phyloP scores from a whole-genome alignment of 2,113 vertebrate species.

The Ramphastos sulfuratus region DNA sequence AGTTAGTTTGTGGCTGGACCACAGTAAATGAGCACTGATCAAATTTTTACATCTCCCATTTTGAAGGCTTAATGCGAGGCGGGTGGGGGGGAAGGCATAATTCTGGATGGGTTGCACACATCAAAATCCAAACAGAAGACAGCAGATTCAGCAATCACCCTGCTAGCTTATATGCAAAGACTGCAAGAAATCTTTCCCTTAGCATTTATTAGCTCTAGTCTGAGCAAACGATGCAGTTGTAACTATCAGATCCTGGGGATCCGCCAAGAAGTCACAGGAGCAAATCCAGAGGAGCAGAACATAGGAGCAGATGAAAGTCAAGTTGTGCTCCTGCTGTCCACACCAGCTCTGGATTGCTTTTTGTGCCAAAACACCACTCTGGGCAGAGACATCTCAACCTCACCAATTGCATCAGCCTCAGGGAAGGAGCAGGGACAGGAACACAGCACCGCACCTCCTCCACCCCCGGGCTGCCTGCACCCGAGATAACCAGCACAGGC shows the following conservation, averaged over 20 bases:
- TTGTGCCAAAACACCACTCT: not conserved
- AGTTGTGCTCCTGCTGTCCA: not conserved
- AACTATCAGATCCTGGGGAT: not conserved
- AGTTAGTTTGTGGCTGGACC: not conserved
- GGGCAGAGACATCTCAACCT: not conserved
- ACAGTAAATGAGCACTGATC: not conserved
- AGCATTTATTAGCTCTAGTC: not conserved
- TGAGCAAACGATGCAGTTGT: too few species aligned
- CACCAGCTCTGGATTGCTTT: not conserved
- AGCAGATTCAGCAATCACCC: not conserved
- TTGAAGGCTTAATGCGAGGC: not conserved
- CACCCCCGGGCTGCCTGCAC: fast-evolving
- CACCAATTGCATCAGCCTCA: fast-evolving
- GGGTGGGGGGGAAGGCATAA: not conserved
- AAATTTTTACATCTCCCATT: not conserved
- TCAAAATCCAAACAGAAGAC: not conserved
- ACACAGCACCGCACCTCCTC: not conserved
- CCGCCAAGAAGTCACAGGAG: not conserved
- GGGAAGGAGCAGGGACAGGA: not conserved
- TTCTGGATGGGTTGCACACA: not conserved
- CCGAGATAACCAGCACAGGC: not conserved
- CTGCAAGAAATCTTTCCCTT: not conserved
- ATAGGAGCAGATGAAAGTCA: not conserved
- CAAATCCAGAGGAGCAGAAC: not conserved
- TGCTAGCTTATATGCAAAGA: not conserved